A percentile compares a stretch with the other conserved stretches of the same genome.
Conservation (phyloP, 2,797 vertebrate genomes). For the Takifugu rubripes region DNA sequence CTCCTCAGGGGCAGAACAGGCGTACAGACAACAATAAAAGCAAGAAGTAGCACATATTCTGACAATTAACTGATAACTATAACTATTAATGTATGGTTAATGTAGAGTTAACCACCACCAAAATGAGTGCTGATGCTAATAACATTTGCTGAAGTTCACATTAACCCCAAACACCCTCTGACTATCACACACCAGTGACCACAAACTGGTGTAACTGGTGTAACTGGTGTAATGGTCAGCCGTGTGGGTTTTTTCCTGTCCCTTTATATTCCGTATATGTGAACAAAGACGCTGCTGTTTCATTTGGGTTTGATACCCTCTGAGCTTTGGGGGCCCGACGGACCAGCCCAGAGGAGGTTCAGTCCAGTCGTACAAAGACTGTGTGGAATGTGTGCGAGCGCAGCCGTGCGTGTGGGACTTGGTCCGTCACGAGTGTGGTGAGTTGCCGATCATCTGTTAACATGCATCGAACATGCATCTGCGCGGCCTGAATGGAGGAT, state of each 20-base stretch:
- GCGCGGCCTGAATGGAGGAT: background rate
- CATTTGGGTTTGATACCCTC: conserved; percentile 41
- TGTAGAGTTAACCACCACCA: background rate
- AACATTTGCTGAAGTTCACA: no score
- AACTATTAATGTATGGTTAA: no score
- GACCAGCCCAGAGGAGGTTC: conserved; percentile 43
- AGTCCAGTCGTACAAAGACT: conserved; percentile 17
- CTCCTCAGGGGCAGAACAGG: no score
- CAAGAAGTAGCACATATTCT: background rate
- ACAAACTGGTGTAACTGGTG: no score
- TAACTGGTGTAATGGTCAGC: no score
- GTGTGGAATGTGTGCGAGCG: conserved; percentile 24
- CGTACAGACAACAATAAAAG: background rate
- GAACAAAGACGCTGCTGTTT: conserved; percentile 26
- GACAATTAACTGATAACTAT: background rate
- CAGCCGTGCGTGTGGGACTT: conserved; percentile 24
- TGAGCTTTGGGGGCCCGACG: conserved; percentile 52
- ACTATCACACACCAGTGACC: no score
- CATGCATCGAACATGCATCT: conserved; percentile 13
- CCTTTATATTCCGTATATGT: conserved; percentile 1
- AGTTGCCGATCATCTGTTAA: conserved; percentile 25
- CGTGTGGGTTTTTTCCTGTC: background rate
- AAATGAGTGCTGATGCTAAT: no score
- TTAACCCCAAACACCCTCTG: no score
- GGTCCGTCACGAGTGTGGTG: conserved; percentile 36